Base-by-base conservation (phyloP, 2,797 vertebrate species). In the Peromyscus melanophrys region DNA sequence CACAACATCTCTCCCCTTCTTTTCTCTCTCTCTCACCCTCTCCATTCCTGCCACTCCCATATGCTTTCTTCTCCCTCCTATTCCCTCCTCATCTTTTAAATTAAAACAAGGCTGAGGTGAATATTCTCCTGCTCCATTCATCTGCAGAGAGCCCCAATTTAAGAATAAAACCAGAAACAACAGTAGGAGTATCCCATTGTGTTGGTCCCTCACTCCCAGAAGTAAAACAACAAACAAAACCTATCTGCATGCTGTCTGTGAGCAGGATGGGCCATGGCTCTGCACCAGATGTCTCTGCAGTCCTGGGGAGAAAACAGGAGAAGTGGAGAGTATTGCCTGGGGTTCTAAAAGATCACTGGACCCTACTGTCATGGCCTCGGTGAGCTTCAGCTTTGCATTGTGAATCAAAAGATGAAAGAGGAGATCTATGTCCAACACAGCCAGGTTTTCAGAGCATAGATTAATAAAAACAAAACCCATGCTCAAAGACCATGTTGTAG, bases 321-420 rank as follows among this genome's bases (percentile, higher is more conserved):
- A 49, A 31, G n/a, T 13, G 29, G 43, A 27, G 5, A 49, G 0
- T 2, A 19, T 57, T 63, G 69, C 4, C 10, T 14, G 43, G 17
- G 9, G 9, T 8, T 31, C 55, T 4, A 1, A n/a, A 40, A 67
- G 57, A 17, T 52, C 69, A 3, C 34, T 61, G 37, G 57, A 16
- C 73, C 55, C 73, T 43, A 23, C 19, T 52, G 27, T 19, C 14
- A 25, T 27, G 34, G n/a, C 12, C 27, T 16, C 14, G 6, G 31
- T 34, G 49, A 11, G 59, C 27, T 76, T 77, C 13, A 10, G 59
- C n/a, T 21, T 86, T 43, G 59, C 27, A 34, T 19, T 8, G 59
- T 43, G 37, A 40, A 4, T 69, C 27, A n/a, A 10, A 63, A 29
- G 59, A 37, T 6, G 8, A 34, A 23, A 1, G 3, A 0, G 2